A percentile compares a stretch with the other conserved stretches of the same genome.
Evolutionary conservation across 2,888 invertebrate genomes (phyloP).

Genomic region (Thyatira batis): DNA sequence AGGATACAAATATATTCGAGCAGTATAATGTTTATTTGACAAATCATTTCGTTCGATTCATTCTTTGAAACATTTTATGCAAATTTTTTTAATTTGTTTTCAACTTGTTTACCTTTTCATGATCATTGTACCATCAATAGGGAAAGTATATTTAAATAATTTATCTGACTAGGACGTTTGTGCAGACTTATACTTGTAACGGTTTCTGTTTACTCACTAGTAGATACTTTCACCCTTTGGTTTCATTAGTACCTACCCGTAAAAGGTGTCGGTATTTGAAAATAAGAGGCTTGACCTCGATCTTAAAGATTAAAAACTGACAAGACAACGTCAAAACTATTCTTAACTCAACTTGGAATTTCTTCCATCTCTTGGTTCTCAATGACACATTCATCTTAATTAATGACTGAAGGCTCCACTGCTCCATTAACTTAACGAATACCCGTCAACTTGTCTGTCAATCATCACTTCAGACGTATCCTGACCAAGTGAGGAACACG

Average conservation of each 20-base stretch:
- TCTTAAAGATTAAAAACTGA: not conserved
- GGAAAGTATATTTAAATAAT: too few relatives aligned
- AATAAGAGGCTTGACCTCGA: too few relatives aligned
- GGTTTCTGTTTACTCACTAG: too few relatives aligned
- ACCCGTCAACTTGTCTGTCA: slow-evolving; percentile 53
- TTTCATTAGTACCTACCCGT: too few relatives aligned
- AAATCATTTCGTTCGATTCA: slow-evolving; percentile 14
- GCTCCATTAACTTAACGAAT: slow-evolving; percentile 55
- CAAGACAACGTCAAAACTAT: not conserved
- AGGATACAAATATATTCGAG: slow-evolving; percentile 25
- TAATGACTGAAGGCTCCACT: slow-evolving; percentile 41
- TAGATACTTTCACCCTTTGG: too few relatives aligned
- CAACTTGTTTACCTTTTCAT: too few relatives aligned
- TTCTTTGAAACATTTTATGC: not conserved
- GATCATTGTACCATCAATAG: too few relatives aligned
- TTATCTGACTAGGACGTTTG: too few relatives aligned
- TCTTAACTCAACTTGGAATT: slow-evolving; percentile 5
- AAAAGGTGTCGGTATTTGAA: too few relatives aligned
- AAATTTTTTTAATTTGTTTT: too few relatives aligned
- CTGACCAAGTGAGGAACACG: slow-evolving; percentile 15
- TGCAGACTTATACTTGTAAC: too few relatives aligned
- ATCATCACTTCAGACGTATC: slow-evolving; percentile 40
- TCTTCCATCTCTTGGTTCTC: slow-evolving; percentile 14
- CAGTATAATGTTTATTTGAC: slow-evolving; percentile 25
- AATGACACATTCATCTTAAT: slow-evolving; percentile 49